Evolutionary conservation across 2,888 invertebrate genomes (phyloP), one percentile per base, ranked within the genome.

Genomic region (Peribatodes rhomboidaria): DNA sequence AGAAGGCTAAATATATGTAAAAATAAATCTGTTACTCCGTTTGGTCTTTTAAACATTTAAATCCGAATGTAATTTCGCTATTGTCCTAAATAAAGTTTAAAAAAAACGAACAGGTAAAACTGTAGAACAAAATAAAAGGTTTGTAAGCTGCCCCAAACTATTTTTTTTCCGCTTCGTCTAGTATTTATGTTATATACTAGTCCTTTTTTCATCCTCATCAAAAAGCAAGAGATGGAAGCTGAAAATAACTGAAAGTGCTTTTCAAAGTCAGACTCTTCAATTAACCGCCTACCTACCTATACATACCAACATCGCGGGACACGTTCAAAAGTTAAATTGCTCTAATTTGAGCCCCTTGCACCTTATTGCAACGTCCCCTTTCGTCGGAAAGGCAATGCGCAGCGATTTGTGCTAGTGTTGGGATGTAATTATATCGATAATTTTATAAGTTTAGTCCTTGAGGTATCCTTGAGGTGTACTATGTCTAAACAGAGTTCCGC

Each of bases 241-340:
- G 46, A 47, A 63, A 49, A 55, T 61, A 42, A 55, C 60, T 57
- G 60, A 65, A 69, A 27, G 27, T 37, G 20, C 61, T 55, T 37
- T 50, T 49, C 39, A 61, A 63, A 27, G 53, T 61, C 50, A 55
- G 54, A 11, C 52, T 65, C 65, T 67, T 72, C 68, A 70, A 67
- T 70, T 72, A 72, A 67, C 67, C 47, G 47, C 31, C 44, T 41
- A 44, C 42, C 39, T 61, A 27, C 31, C 53, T 61, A 61, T 68
- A 57, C 49, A 7, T 61, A 55, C 31, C 54, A 68, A 60, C 61
- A 68, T 62, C 57, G 54, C 76, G 78, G 80, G 80, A 87, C 84
- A 87, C 82, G 83, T 86, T 86, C 85, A 83, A 84, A 91, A 89
- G 90, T 90, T 87, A 92, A 92, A 91, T 91, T 88, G 86, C 86